Evolutionary conservation across 1,140 invertebrate genomes (phyloP), one percentile per base, ranked within the genome.

Genomic region (Sycophaga agraensis): DNA sequence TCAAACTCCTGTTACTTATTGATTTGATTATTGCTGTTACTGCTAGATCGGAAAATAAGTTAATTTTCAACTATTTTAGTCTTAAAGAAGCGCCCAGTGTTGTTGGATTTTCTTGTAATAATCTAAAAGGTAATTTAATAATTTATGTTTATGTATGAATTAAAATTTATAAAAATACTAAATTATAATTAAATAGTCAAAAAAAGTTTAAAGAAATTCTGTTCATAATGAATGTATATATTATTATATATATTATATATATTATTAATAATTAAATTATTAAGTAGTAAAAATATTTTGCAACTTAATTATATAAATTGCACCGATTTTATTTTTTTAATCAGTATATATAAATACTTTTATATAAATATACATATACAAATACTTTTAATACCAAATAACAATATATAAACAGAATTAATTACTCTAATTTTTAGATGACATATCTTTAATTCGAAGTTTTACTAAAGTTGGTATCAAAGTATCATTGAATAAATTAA

Each of bases 11-110:
- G 12, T 12, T 34, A 17, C 8, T 35, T 7, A 11, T 21, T 6
- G 31, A 12, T 12, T 19, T 35, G 12, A 65, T 54, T 60, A 64
- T 12, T 56, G 1, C 4, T 49, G 11, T 17, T 58, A 39, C 46
- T 60, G 9, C 16, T 9, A 26, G 39, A 17, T 37, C 46, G 59
- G 35, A 64, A 57, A 59, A 19, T 65, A 4, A 68, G 57, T 39
- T 63, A 63, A 21, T 58, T 63, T 19, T 39, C 54, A 49, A 60
- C 63, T 49, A 66, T 66, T 61, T 66, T 56, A 45, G 61, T 65
- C 40, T 22, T 58, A 50, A 66, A 67, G 65, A 63, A 58, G 16
- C 21, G 28, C 40, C 67, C 37, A 65, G 21, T 65, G 8, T 66
- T 55, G 59, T 69, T 6, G 54, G 54, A 34, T 56, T 28, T 45